phyloP scores from a whole-genome alignment of 2,113 vertebrate species.

The Pimephales promelas region DNA sequence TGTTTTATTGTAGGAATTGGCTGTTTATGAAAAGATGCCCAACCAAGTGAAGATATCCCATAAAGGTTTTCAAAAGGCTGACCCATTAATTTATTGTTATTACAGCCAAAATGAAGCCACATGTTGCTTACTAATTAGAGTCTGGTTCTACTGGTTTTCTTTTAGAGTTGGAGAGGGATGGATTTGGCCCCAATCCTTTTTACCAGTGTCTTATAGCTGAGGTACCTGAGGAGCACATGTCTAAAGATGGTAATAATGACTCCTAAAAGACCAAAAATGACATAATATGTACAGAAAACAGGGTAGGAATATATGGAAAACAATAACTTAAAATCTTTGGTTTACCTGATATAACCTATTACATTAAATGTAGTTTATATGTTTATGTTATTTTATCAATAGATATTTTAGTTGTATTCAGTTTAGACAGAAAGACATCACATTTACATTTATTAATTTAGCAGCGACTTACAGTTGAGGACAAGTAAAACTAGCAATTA shows the following conservation, averaged over 20 bases:
- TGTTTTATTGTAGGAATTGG: slow-evolving; percentile 68
- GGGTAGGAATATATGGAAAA: not conserved
- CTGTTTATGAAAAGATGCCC: slow-evolving; percentile 74
- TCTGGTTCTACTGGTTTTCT: slow-evolving; percentile 12
- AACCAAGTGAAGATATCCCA: slow-evolving; percentile 73
- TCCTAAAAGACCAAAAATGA: not conserved
- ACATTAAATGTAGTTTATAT: not conserved
- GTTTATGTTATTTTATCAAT: not conserved
- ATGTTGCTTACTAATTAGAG: not conserved
- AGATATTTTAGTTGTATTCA: not conserved
- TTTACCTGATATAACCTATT: not conserved
- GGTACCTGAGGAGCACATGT: slow-evolving; percentile 67
- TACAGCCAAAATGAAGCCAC: not conserved
- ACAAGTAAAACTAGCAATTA: too few relatives aligned
- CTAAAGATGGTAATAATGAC: slow-evolving; percentile 69
- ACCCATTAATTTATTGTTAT: not conserved
- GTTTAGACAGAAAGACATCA: not conserved
- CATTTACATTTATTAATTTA: not conserved
- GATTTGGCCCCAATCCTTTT: slow-evolving; percentile 74
- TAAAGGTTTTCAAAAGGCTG: slow-evolving; percentile 58
- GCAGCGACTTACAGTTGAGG: too few relatives aligned
- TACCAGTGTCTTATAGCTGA: slow-evolving; percentile 79
- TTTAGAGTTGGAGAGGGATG: slow-evolving; percentile 74
- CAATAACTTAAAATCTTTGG: not conserved
- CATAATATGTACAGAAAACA: not conserved